A percentile compares a stretch with the other conserved stretches of the same genome.
Conservation (phyloP, 1,140 invertebrate species). For the Hylaeus volcanicus region DNA sequence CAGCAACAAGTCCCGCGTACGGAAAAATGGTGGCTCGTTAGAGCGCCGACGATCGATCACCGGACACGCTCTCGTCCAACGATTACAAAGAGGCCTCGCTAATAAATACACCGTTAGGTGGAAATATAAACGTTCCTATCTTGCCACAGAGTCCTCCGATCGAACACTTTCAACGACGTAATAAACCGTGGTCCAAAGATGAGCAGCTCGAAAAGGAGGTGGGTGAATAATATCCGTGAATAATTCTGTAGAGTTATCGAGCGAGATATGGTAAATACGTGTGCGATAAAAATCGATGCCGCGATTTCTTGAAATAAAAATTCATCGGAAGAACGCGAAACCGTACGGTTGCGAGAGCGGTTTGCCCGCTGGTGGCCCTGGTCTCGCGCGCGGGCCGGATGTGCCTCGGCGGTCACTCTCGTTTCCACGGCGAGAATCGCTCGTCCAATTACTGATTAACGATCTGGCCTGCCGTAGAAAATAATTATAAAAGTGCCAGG, state of each 20-base stretch:
- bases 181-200: constrained; percentile 12
- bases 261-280: no score
- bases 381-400: no score
- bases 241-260: no score
- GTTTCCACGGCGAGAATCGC: constrained; percentile 44
- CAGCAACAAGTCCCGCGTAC: no score
- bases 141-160: background rate
- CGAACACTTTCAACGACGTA: constrained; percentile 45
- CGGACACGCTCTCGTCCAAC: background rate
- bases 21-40: background rate
- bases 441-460: constrained; percentile 67
- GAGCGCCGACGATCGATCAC: constrained; percentile 13
- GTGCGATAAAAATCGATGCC: no score
- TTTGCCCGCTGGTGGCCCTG: no score
- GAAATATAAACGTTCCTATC: constrained; percentile 39
- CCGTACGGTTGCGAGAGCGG: no score
- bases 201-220: no score
- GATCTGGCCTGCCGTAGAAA: constrained; percentile 61
- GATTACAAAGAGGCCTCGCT: constrained; percentile 6
- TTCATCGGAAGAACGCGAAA: no score
- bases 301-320: no score
- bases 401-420: constrained; percentile 26
- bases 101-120: constrained; percentile 54
- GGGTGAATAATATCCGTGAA: no score
- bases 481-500: constrained; percentile 66